Evolutionary conservation across 1,140 invertebrate species (phyloP).

Genomic region (Euura saliciscinereae): DNA sequence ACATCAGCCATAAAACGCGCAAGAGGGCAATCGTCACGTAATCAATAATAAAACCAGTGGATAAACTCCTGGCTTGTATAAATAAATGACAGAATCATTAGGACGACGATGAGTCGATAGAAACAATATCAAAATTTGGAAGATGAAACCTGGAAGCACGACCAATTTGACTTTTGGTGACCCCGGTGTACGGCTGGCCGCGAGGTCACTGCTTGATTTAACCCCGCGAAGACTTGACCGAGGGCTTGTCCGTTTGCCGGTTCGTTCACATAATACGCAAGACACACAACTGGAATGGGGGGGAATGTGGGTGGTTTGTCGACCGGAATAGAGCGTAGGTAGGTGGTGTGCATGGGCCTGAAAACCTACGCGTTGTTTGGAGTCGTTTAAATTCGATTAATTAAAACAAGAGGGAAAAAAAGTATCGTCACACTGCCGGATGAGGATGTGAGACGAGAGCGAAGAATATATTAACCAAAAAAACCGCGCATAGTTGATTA

Average conservation of each 20-base stretch:
- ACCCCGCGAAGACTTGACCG: not conserved
- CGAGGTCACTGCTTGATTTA: not conserved
- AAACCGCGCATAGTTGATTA: too few species aligned
- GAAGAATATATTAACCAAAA: too few species aligned
- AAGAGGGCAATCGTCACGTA: not conserved
- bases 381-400: conserved; percentile 3
- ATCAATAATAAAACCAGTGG: not conserved
- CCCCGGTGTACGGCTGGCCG: too few species aligned
- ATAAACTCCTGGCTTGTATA: not conserved
- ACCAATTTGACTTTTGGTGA: too few species aligned
- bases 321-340: not conserved
- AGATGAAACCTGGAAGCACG: too few species aligned
- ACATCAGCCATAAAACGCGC: not conserved
- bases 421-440: not conserved
- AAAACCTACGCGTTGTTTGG: conserved; percentile 6
- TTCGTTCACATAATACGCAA: not conserved
- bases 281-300: not conserved
- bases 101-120: not conserved
- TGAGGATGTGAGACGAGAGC: too few species aligned
- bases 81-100: not conserved
- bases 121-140: too few species aligned
- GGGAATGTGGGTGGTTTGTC: not conserved
- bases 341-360: not conserved
- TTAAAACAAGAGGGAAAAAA: not conserved
- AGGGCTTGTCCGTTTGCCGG: not conserved